Percentiles rank a stretch among this genome's conserved stretches.
Evolutionary conservation across 2,797 vertebrate species (phyloP).

Genomic region (Dallia pectoralis): DNA sequence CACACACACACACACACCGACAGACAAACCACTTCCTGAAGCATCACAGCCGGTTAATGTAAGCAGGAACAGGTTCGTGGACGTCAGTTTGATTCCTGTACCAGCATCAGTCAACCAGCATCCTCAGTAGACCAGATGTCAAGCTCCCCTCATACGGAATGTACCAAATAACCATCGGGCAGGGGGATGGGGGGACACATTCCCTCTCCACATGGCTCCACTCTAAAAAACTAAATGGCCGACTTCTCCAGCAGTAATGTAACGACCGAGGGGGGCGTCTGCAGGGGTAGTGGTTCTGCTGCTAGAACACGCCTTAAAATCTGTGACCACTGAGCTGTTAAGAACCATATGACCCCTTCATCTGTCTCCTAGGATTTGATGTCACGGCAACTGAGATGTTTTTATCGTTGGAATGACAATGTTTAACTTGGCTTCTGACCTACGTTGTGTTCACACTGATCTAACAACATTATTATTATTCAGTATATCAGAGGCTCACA

Average conservation of each 20-base stretch:
- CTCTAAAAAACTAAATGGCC: background rate
- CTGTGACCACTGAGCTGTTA: background rate
- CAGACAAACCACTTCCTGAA: background rate
- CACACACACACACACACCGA: background rate
- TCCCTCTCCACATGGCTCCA: background rate
- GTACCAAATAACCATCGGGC: background rate
- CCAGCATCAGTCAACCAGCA: background rate
- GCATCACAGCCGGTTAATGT: background rate
- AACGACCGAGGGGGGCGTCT: background rate
- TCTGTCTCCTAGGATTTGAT: background rate
- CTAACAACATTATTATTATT: no score
- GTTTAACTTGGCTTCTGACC: no score
- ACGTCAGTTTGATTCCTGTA: background rate
- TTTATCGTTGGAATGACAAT: no score
- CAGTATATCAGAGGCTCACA: no score
- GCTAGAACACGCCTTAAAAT: background rate
- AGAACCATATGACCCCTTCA: background rate
- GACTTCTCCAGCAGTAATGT: background rate
- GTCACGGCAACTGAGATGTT: background rate
- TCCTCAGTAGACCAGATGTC: background rate
- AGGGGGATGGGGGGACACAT: background rate
- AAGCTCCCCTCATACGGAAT: background rate
- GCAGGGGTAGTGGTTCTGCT: constrained; percentile 7
- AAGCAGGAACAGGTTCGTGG: background rate
- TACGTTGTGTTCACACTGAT: no score